These are phyloP conservation scores for Electrophaes corylata DNA, from an alignment of 2,888 invertebrate genomes.

Conservation along the genomic window DNA sequence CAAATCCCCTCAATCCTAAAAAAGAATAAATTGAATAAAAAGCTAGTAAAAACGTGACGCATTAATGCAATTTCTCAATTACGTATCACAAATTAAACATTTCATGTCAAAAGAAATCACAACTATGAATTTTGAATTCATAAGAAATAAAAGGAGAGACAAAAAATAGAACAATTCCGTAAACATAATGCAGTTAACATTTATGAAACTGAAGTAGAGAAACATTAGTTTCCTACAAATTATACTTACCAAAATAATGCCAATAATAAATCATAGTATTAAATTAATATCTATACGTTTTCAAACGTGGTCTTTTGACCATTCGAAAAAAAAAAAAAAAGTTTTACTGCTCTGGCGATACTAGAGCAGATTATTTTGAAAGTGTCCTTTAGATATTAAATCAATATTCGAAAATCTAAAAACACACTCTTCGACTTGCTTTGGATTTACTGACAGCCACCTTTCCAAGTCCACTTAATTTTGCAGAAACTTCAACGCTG, in stretches of 20 bases:
- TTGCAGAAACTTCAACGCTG: conserved; percentile 15
- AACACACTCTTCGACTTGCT: conserved; percentile 18
- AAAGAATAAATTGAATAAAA: conserved; percentile 60
- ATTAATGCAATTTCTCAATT: conserved; percentile 79
- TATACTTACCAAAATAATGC: conserved; percentile 63
- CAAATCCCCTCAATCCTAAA: conserved; percentile 61
- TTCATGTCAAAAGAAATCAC: conserved; percentile 84
- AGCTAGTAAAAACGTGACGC: conserved; percentile 75
- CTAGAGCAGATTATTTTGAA: conserved; percentile 29
- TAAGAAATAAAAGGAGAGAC: conserved; percentile 70
- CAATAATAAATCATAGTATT: conserved; percentile 48
- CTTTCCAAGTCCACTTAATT: conserved; percentile 10
- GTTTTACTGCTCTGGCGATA: conserved; percentile 12
- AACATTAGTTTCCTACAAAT: conserved; percentile 58
- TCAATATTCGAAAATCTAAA: conserved; percentile 10
- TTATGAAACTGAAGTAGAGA: conserved; percentile 59
- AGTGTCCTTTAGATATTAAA: conserved; percentile 4
- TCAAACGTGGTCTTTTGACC: conserved; percentile 31
- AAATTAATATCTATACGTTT: conserved; percentile 42
- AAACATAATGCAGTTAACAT: conserved; percentile 65
- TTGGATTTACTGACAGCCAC: conserved; percentile 19
- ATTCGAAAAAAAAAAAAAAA: conserved; percentile 35
- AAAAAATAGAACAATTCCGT: conserved; percentile 72
- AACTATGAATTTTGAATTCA: conserved; percentile 85
- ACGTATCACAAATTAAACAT: conserved; percentile 83